Conservation (phyloP, 2,888 invertebrate genomes). For the Mimumesa dahlbomi region DNA sequence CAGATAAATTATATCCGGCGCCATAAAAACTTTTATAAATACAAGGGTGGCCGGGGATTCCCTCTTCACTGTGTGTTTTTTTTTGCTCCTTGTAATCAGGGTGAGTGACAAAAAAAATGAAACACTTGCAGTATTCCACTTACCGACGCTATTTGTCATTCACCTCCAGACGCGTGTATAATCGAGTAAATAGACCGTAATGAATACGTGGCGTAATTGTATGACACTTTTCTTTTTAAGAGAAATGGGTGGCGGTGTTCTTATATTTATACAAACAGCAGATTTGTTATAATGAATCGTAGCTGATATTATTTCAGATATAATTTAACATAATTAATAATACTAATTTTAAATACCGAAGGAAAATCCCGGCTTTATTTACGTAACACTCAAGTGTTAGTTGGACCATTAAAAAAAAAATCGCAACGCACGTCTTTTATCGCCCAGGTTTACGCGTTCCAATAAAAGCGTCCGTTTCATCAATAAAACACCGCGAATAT, state of each 20-base stretch:
- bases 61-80: neutral
- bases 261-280: too few relatives aligned
- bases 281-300: too few relatives aligned
- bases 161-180: neutral
- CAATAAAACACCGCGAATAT: conserved; percentile 10
- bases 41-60: conserved; percentile 19
- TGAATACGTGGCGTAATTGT: neutral
- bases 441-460: too few relatives aligned
- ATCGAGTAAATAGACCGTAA: conserved; percentile 1
- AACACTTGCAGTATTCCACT: conserved; percentile 10
- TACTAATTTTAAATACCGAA: too few relatives aligned
- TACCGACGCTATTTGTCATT: conserved; percentile 4
- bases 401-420: too few relatives aligned
- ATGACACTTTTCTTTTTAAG: too few relatives aligned
- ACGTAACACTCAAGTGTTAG: too few relatives aligned
- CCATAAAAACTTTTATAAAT: conserved; percentile 69
- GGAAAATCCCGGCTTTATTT: too few relatives aligned
- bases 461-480: conserved; percentile 3
- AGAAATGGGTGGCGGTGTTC: too few relatives aligned
- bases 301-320: too few relatives aligned
- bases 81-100: conserved; percentile 29
- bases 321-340: too few relatives aligned
- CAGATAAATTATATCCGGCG: conserved; percentile 68
- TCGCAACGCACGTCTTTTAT: too few relatives aligned
- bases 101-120: conserved; percentile 24